Conservation (phyloP, 2,888 invertebrate genomes). For the Pristionchus entomophagus region DNA sequence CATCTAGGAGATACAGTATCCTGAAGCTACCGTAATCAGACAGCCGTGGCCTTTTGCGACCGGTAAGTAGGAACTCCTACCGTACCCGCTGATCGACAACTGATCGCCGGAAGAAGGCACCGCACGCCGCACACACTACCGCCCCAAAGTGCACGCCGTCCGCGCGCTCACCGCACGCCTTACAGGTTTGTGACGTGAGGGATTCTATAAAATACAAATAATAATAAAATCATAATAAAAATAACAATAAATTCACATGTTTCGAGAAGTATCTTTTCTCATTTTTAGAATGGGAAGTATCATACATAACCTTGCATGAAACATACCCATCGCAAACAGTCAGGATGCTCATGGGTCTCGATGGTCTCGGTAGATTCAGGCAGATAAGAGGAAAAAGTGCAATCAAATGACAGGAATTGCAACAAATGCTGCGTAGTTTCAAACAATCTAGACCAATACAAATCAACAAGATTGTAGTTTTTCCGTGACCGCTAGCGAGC, state of each 20-base stretch:
- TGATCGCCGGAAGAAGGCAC: conserved; percentile 49
- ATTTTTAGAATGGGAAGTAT: too few relatives aligned
- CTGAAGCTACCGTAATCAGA: too few relatives aligned
- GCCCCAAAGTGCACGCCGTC: conserved; percentile 49
- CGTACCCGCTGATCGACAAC: conserved; percentile 45
- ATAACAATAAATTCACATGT: too few relatives aligned
- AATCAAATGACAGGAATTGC: background rate
- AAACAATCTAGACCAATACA: background rate
- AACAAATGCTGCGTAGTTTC: background rate
- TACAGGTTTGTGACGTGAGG: background rate
- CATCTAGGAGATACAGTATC: too few relatives aligned
- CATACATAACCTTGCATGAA: background rate
- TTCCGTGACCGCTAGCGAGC: background rate
- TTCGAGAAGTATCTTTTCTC: too few relatives aligned
- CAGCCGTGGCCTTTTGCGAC: too few relatives aligned
- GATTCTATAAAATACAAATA: background rate
- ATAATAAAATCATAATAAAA: too few relatives aligned
- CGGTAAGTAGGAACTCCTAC: too few relatives aligned
- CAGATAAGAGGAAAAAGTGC: background rate
- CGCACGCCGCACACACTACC: conserved; percentile 45
- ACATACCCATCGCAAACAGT: background rate
- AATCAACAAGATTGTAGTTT: conserved; percentile 10
- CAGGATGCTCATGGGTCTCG: too few relatives aligned
- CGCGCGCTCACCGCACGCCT: conserved; percentile 25
- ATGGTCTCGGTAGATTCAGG: background rate